phyloP scores from a whole-genome alignment of 2,888 invertebrate genomes.

The Spisula subtruncata region DNA sequence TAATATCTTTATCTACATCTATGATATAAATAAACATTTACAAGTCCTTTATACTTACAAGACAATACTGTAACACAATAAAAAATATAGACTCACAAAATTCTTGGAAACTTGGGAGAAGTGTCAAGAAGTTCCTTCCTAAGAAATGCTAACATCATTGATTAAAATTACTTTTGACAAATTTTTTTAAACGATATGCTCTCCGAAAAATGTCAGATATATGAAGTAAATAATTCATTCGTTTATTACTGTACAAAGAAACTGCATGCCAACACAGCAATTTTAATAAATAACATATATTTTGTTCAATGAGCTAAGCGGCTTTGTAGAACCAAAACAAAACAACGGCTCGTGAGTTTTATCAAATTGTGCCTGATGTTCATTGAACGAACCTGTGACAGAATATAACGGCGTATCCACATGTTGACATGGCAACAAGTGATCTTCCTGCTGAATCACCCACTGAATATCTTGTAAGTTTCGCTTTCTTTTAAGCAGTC shows the following conservation, averaged over 20 bases:
- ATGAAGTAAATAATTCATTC: too few species aligned
- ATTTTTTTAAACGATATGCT: not conserved
- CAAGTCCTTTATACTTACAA: too few species aligned
- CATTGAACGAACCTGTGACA: not conserved
- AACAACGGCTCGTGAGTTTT: not conserved
- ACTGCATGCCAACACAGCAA: not conserved
- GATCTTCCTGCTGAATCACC: conserved; percentile 13
- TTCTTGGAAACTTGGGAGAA: too few species aligned
- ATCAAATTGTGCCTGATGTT: not conserved
- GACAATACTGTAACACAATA: too few species aligned
- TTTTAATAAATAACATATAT: not conserved
- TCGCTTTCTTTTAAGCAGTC: not conserved
- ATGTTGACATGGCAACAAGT: conserved; percentile 17
- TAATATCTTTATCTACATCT: too few species aligned
- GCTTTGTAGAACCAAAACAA: not conserved
- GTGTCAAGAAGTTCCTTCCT: too few species aligned
- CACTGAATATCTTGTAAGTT: conserved; percentile 19
- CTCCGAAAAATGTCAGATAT: not conserved
- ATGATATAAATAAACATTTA: too few species aligned
- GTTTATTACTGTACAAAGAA: too few species aligned
- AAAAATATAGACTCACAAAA: too few species aligned
- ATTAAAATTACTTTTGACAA: not conserved
- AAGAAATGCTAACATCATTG: conserved; percentile 8
- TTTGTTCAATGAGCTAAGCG: not conserved
- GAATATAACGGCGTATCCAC: not conserved